Base-by-base conservation (phyloP, 2,888 invertebrate species). In the Syrista parreyssii region DNA sequence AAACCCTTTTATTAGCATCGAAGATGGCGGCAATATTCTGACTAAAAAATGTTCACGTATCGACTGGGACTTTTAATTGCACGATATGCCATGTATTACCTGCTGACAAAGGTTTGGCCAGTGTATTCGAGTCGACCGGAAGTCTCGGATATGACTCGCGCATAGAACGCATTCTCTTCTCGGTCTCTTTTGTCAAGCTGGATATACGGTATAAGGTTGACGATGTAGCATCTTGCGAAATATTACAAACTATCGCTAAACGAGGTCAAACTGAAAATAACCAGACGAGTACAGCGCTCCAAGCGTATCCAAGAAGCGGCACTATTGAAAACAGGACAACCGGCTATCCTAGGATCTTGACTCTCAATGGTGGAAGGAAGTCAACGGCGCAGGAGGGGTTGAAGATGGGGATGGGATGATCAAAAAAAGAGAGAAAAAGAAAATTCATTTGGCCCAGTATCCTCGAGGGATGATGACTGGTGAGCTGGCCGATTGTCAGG, bases 211-310 rank as follows among this genome's bases (percentile, higher is more conserved):
- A 55, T 23, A 55, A 55, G 55, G 55, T 23, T 55, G 55, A 23
- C 55, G 9, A 55, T 23, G 55, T 9, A 82, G 76, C 80, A 73
- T 84, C 80, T 84, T 77, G 77, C 75, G 79, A 79, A 81, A 79
- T 81, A 81, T 79, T 78, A 73, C 23, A 69, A 71, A 71, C 31
- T 71, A 71, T 71, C 32, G 33, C 32, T 15, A 36, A 79, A 76
- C 76, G 76, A 34, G 82, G 78, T 79, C 78, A 83, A 79, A 79
- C 79, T 76, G 77, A 23, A 78, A 78, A 79, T 74, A 81, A 83
- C 79, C 74, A 74, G 76, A 12, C 40, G 75, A 78, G 77, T 71
- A 79, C 81, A 78, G 55, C 73, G 79, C 74, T 80, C 35, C 23
- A 69, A 73, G 78, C 68, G 75, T 32, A 71, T 79, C 80, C 74